Evolutionary conservation across 2,888 invertebrate genomes (phyloP).

Genomic region (Microplitis deprimator): DNA sequence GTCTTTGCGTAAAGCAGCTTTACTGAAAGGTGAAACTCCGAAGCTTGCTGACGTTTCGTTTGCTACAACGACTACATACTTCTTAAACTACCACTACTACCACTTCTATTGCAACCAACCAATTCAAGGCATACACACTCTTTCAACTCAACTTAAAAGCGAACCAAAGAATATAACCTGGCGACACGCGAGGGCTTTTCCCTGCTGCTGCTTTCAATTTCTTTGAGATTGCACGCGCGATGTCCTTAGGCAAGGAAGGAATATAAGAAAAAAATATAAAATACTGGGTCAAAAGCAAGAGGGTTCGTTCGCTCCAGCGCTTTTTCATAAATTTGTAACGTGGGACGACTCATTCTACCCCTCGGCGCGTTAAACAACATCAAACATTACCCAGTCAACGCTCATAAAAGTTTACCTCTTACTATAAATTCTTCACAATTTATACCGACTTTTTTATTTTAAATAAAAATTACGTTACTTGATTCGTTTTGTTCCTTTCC

Average conservation of each 20-base stretch:
- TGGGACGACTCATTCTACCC: not conserved
- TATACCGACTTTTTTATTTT: not conserved
- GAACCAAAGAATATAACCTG: conserved; percentile 14
- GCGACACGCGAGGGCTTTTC: conserved; percentile 32
- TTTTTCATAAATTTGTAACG: conserved; percentile 28
- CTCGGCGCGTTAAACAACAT: conserved; percentile 29
- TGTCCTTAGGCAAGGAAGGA: conserved; percentile 16
- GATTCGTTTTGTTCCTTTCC: not conserved
- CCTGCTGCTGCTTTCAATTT: conserved; percentile 27
- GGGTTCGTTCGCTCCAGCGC: conserved; percentile 3
- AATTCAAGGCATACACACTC: not conserved
- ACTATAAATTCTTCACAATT: conserved; percentile 14
- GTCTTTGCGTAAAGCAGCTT: conserved; percentile 40
- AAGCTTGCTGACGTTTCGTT: conserved; percentile 24
- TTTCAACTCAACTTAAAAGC: conserved; percentile 13
- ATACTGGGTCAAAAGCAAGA: conserved; percentile 10
- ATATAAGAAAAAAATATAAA: not conserved
- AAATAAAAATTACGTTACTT: not conserved
- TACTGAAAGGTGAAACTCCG: conserved; percentile 41
- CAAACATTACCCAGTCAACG: conserved; percentile 25
- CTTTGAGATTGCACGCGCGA: conserved; percentile 32
- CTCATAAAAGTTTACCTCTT: conserved; percentile 9
- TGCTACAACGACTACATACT: not conserved
- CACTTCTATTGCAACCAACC: not conserved
- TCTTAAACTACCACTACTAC: conserved; percentile 4